Conservation (phyloP, 2,797 vertebrate genomes). For the Eulemur coronatus region DNA sequence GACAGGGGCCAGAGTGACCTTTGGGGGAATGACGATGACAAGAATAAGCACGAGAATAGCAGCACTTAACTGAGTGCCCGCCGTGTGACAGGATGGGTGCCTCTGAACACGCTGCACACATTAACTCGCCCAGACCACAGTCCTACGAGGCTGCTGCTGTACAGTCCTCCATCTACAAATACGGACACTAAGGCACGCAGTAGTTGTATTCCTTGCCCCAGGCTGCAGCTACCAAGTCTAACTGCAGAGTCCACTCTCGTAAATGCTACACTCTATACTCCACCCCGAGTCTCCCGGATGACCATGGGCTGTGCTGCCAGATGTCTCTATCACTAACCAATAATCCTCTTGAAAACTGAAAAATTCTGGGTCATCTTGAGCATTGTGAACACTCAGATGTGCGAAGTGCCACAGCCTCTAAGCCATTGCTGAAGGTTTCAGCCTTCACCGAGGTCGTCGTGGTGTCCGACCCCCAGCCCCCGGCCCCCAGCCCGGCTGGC, state of each 20-base stretch:
- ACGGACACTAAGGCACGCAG: background rate
- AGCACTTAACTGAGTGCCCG: background rate
- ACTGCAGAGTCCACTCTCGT: background rate
- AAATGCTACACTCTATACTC: background rate
- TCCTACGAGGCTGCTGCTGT: accelerated
- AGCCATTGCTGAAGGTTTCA: accelerated
- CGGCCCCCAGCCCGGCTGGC: accelerated
- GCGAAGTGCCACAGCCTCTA: accelerated
- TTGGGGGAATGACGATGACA: background rate
- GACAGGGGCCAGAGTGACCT: background rate
- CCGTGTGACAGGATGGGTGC: accelerated
- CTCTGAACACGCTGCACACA: accelerated
- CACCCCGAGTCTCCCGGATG: background rate
- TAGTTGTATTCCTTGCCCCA: background rate
- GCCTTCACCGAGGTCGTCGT: background rate
- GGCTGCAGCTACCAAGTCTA: background rate
- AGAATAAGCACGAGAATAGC: accelerated
- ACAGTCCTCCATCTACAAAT: background rate
- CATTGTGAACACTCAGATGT: background rate
- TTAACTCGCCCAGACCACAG: accelerated
- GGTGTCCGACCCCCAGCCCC: accelerated
- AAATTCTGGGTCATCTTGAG: accelerated
- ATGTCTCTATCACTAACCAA: no score
- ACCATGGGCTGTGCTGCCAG: background rate
- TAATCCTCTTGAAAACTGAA: background rate